Percentiles rank a stretch among this genome's conserved stretches.
These are phyloP conservation scores for Drosophila neutralis DNA, from an alignment of 2,888 invertebrate genomes.

Conservation along the genomic window DNA sequence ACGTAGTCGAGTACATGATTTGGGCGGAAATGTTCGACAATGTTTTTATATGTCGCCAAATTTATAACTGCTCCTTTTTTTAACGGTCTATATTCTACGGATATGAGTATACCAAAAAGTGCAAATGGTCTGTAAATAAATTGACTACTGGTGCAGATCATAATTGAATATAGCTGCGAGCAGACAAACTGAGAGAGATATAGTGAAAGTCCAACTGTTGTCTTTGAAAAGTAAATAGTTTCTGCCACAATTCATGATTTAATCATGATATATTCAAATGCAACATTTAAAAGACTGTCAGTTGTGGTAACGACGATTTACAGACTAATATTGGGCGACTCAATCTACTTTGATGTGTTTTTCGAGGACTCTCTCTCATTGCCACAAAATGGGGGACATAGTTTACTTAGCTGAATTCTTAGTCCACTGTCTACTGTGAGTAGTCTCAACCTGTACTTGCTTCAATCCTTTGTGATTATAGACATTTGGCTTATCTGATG, in stretches of 20 bases:
- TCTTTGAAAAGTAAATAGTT: neutral
- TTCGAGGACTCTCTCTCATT: neutral
- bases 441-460: neutral
- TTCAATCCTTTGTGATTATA: neutral
- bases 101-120: neutral
- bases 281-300: neutral
- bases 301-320: neutral
- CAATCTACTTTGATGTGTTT: neutral
- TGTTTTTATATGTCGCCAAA: slow-evolving; percentile 20
- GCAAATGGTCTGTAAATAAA: neutral
- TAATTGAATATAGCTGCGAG: neutral
- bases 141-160: neutral
- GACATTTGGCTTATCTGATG: neutral
- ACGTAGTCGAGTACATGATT: slow-evolving; percentile 48
- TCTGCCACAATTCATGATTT: neutral
- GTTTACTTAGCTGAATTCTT: neutral
- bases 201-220: neutral
- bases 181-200: neutral
- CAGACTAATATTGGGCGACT: neutral
- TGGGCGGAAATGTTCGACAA: slow-evolving; percentile 30
- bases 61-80: neutral
- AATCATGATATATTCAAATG: neutral
- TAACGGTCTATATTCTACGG: neutral
- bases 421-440: neutral
- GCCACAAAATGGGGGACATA: neutral